These are phyloP conservation scores for Onychorhynchus coronatus DNA, from an alignment of 2,113 vertebrate species.

Conservation along the genomic window DNA sequence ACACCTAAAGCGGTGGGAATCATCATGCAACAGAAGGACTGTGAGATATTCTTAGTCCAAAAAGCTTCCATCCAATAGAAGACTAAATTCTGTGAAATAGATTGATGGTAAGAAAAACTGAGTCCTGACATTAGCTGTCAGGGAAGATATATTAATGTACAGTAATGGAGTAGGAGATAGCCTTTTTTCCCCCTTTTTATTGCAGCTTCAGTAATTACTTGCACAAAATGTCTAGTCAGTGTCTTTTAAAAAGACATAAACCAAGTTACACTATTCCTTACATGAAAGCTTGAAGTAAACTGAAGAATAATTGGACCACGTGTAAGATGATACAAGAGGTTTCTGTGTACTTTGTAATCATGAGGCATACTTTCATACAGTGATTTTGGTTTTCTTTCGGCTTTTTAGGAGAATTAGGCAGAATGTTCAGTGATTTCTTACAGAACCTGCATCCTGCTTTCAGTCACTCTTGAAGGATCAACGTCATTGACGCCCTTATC, in stretches of 20 bases:
- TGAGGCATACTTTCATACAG: not conserved
- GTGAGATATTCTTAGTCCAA: not conserved
- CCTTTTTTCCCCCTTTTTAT: not conserved
- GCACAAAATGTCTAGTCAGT: not conserved
- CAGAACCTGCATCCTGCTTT: not conserved
- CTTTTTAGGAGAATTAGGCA: not conserved
- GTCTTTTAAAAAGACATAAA: slow-evolving; percentile 4
- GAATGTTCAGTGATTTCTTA: not conserved
- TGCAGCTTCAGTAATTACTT: slow-evolving; percentile 26
- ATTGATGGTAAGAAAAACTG: slow-evolving; percentile 36
- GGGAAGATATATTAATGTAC: slow-evolving; percentile 5
- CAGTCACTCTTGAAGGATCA: not conserved
- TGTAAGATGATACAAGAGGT: not conserved
- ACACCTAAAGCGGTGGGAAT: not conserved
- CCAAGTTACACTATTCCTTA: not conserved
- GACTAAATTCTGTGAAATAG: slow-evolving; percentile 7
- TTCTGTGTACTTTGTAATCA: not conserved
- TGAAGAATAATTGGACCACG: slow-evolving; percentile 23
- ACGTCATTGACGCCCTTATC: accelerated
- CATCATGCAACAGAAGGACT: not conserved
- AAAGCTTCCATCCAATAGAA: not conserved
- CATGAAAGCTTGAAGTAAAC: not conserved
- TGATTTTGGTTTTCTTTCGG: not conserved
- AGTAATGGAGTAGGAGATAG: not conserved
- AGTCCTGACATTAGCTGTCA: slow-evolving; percentile 52